Conservation (phyloP, 2,797 vertebrate species). For the Diglossa cyanea region DNA sequence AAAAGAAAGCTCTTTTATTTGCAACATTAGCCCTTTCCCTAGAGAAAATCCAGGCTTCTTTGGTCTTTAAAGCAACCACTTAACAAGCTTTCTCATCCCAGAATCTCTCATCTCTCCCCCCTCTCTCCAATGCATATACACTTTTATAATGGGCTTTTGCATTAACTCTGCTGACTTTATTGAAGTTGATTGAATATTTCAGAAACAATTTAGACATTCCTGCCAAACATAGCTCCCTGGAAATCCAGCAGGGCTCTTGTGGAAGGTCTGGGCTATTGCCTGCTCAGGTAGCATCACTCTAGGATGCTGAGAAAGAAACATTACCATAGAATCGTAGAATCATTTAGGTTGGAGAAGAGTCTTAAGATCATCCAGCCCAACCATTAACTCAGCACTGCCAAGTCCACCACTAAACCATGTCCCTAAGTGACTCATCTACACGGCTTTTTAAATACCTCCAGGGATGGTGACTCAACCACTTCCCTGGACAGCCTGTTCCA, state of each 20-base stretch:
- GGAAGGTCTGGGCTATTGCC: neutral
- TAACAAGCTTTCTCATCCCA: neutral
- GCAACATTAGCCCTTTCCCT: neutral
- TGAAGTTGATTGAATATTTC: neutral
- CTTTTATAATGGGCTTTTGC: neutral
- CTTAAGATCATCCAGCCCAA: neutral
- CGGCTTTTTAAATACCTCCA: neutral
- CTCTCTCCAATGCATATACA: neutral
- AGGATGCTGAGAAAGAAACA: neutral
- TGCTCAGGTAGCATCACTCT: neutral
- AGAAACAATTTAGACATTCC: neutral
- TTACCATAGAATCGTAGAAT: neutral
- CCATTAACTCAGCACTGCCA: neutral
- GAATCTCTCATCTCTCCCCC: neutral
- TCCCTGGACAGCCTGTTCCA: neutral
- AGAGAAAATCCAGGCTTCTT: neutral
- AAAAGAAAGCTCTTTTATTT: neutral
- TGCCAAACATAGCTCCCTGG: neutral
- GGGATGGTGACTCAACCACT: neutral
- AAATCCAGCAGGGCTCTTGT: neutral
- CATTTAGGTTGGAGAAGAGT: neutral
- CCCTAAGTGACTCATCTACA: neutral
- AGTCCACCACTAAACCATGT: neutral
- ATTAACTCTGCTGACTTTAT: neutral
- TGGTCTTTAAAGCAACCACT: neutral